Evolutionary conservation across 2,797 vertebrate species (phyloP), one percentile per base, ranked within the genome.

Genomic region (Phrynocephalus guinanensis): DNA sequence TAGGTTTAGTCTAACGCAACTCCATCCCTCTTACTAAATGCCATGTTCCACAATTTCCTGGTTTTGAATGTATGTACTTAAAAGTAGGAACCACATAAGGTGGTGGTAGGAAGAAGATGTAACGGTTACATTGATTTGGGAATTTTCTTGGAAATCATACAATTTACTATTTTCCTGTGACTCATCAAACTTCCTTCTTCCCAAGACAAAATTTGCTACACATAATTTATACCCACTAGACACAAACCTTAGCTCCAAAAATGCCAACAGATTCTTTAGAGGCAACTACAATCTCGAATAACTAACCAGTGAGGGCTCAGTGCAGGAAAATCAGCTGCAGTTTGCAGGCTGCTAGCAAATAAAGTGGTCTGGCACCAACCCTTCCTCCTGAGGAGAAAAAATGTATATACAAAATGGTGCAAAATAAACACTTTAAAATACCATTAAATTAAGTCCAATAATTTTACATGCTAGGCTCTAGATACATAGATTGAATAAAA

Each of bases 151-250:
- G 94, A 95, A 96, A 96, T 91, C 91, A 93, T 93, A 95, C 96
- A 95, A 96, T 96, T 96, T 94, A 96, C 95, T 94, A 93, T 94
- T 97, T 44, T 97, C 95, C 95, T 96, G 94, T 91, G 93, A 96
- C 96, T 96, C 89, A 92, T 96, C 95, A 95, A 95, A 95, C 94
- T 95, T 93, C 94, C 93, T 96, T 94, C 94, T 96, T 95, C 93
- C 91, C 93, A 94, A 93, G 91, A 94, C 93, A 91, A 95, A 44
- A 95, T 87, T 90, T 91, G 90, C 89, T 85, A 90, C 87, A 93
- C 89, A 93, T 93, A 44, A 95, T 94, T 93, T 93, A 93, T 93
- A 95, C 24, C 87, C 81, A 7, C 86, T 50, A 88, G 90, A 20
- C 75, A 75, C 28, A 87, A 48, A 83, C 84, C 90, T 67, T 92